Conservation (phyloP, 2,113 vertebrate genomes). For the Megalops atlanticus region DNA sequence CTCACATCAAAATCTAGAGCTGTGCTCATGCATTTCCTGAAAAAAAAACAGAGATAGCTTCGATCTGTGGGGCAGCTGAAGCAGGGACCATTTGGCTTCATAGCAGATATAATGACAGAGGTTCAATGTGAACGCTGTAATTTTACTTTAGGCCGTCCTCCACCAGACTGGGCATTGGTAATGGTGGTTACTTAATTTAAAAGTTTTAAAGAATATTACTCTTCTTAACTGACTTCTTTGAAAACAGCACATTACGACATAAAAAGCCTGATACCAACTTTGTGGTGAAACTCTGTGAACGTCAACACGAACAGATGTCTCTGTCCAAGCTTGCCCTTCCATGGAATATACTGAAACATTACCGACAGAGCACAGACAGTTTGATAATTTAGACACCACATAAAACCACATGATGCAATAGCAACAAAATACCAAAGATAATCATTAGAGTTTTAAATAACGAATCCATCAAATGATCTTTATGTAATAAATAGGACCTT, state of each 20-base stretch:
- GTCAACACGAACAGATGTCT: neutral
- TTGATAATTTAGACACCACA: neutral
- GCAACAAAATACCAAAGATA: neutral
- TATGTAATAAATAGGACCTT: too few species aligned
- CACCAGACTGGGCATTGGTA: conserved; percentile 29
- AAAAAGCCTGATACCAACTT: neutral
- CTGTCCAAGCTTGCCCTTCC: neutral
- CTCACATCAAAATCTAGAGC: too few species aligned
- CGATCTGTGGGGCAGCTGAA: conserved; percentile 35
- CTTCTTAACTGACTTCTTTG: conserved; percentile 42
- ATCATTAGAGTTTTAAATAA: neutral
- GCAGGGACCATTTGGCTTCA: conserved; percentile 48
- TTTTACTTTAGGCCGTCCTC: conserved; percentile 50
- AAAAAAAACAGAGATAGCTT: conserved; percentile 38
- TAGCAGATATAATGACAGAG: conserved; percentile 51
- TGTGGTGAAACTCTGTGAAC: neutral
- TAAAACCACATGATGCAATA: neutral
- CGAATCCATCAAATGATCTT: too few species aligned
- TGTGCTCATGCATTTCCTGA: conserved; percentile 44
- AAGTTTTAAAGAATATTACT: conserved; percentile 31
- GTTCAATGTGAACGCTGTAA: conserved; percentile 47
- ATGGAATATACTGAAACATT: neutral
- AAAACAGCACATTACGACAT: conserved; percentile 38
- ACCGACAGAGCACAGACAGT: neutral
- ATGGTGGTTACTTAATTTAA: conserved; percentile 51